Evolutionary conservation across 1,140 invertebrate species (phyloP), one percentile per base, ranked within the genome.

Genomic region (Drosophila pandora): DNA sequence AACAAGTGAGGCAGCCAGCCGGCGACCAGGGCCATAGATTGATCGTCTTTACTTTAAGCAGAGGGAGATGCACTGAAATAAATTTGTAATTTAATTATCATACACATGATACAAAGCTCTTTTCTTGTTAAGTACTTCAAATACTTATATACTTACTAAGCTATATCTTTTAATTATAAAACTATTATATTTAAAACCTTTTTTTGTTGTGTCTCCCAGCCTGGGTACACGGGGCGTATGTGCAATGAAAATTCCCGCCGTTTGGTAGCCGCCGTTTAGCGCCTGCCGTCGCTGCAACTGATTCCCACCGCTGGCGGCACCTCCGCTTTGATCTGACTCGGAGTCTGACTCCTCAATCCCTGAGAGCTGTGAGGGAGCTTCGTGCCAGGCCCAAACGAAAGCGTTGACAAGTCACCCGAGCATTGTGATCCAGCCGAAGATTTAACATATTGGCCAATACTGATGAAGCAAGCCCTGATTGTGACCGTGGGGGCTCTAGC

Each of bases 341-440:
- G 34, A 2, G 10, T 37, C 28, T 3, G 23, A 54, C 39, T 75
- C 64, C 57, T 68, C 43, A 21, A 47, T 53, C 57, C 62, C 79
- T 58, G 32, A 57, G 57, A 79, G 67, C 84, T 70, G 76, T 79
- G 76, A 79, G 78, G 71, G 25, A 75, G 83, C 43, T 76, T 88
- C 85, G 76, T 82, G 73, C 79, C 76, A 75, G 43, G 43, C 39
- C 43, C 23, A n/a, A 30, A n/a, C 67, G 54, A 41, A 64, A 74
- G 82, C 77, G 68, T 75, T 88, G 82, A 88, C 82, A 88, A 88
- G 69, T 88, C 79, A 73, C 82, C 78, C 83, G 75, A 82, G 82
- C 83, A 87, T 81, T 81, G 81, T 80, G 81, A 63, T 65, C 23
- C 47, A 23, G 34, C 50, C 41, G 64, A 32, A 49, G 71, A 76